Base-by-base conservation (phyloP, 2,888 invertebrate genomes). In the Rutpela maculata region DNA sequence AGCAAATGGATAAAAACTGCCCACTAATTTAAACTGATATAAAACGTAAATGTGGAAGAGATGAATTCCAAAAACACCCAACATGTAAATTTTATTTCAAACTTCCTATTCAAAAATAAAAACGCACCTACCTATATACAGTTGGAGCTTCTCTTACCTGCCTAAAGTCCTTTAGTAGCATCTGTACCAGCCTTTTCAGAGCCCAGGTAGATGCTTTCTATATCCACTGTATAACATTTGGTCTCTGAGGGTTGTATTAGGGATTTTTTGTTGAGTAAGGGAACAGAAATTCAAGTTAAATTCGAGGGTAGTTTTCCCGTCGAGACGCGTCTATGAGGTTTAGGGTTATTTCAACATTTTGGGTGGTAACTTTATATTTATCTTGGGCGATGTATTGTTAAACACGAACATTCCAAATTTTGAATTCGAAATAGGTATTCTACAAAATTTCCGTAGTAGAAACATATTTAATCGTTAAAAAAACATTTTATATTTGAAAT, bases 141-240 rank as follows among this genome's bases (percentile, higher is more conserved):
- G 50, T 50, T 50, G 50, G 50, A 50, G n/a, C 50, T 4, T 50
- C 50, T 50, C n/a, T 35, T 50, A 50, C 50, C 50, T 50, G 50
- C 4, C 50, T n/a, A 50, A n/a, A 43, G 43, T 50, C 50, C n/a
- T 50, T 50, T 15, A n/a, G 4, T 50, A 50, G n/a, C 50, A 17
- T 55, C 56, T 22, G 57, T 67, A 31, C 15, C 12, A 12, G 35
- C 15, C 17, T 69, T 17, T 12, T 19, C 38, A 43, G 43, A 65
- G 22, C 26, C 67, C 67, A 67, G 67, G 67, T 67, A 67, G 67
- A 67, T 55, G 26, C 55, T 55, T 67, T 67, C 55, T 26, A 17
- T 22, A 17, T 65, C 18, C 65, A 43, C 22, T 18, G 10, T 65
- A 65, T 43, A 65, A 65, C 65, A 65, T 38, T 65, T 65, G 65